Evolutionary conservation across 2,113 vertebrate species (phyloP).

Genomic region (Caracal caracal): DNA sequence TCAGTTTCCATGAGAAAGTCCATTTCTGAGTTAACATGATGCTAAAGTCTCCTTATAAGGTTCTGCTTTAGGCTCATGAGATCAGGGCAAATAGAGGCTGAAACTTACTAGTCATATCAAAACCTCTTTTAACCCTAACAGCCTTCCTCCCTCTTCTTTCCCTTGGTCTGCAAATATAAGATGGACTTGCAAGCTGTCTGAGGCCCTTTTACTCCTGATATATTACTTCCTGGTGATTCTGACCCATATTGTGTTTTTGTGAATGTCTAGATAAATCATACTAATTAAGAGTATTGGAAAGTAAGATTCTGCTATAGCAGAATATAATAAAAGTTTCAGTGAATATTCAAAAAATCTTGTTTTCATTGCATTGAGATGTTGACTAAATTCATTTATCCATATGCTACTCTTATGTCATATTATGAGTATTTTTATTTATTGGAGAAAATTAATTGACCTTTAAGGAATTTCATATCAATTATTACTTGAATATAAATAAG

Average conservation of each 20-base stretch:
- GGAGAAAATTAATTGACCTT: not conserved
- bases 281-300: not conserved
- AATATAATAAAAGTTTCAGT: not conserved
- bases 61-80: not conserved
- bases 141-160: not conserved
- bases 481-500: conserved; percentile 3
- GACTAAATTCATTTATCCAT: not conserved
- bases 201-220: not conserved
- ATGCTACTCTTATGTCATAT: not conserved
- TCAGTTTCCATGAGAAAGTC: not conserved
- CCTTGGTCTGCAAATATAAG: not conserved
- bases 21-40: not conserved
- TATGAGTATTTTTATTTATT: conserved; percentile 30
- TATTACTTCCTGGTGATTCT: not conserved
- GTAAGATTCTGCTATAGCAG: not conserved
- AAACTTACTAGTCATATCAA: not conserved
- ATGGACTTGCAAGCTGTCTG: not conserved
- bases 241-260: not conserved
- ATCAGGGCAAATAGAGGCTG: not conserved
- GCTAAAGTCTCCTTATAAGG: not conserved
- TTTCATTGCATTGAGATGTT: conserved; percentile 7
- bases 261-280: conserved; percentile 15
- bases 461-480: not conserved
- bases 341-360: not conserved
- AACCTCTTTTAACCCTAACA: not conserved